Conservation (phyloP, 2,888 invertebrate species). For the Deilephila porcellus region DNA sequence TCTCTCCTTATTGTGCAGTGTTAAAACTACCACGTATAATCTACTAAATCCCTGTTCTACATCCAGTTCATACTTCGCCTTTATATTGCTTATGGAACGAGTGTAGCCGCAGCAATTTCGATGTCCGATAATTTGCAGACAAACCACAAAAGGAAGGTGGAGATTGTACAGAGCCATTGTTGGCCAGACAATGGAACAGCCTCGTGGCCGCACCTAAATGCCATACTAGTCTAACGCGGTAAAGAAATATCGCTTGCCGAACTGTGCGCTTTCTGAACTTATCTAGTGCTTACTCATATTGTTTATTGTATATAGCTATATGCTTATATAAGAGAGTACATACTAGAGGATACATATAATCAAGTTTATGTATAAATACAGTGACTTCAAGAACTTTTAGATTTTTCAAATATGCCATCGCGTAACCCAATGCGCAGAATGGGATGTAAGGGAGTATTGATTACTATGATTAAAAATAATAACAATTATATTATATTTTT, state of each 20-base stretch:
- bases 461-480: background rate
- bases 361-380: too few species aligned
- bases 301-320: background rate
- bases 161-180: slow-evolving; percentile 23
- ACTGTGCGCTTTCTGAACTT: background rate
- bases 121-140: slow-evolving; percentile 25
- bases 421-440: too few species aligned
- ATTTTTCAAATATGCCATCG: too few species aligned
- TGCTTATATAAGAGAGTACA: too few species aligned
- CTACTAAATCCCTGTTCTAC: background rate
- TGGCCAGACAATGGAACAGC: slow-evolving; percentile 7
- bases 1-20: too few species aligned
- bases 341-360: too few species aligned
- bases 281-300: too few species aligned
- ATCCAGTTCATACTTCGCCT: background rate
- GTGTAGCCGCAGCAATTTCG: slow-evolving; percentile 25
- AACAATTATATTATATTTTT: too few species aligned
- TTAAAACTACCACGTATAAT: background rate
- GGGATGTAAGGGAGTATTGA: background rate
- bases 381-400: too few species aligned
- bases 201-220: slow-evolving; percentile 18
- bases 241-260: slow-evolving; percentile 15
- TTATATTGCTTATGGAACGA: slow-evolving; percentile 34
- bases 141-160: slow-evolving; percentile 26
- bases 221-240: slow-evolving; percentile 17